These are phyloP conservation scores for Wiebesia pumilae DNA, from an alignment of 1,140 invertebrate genomes.

Conservation along the genomic window DNA sequence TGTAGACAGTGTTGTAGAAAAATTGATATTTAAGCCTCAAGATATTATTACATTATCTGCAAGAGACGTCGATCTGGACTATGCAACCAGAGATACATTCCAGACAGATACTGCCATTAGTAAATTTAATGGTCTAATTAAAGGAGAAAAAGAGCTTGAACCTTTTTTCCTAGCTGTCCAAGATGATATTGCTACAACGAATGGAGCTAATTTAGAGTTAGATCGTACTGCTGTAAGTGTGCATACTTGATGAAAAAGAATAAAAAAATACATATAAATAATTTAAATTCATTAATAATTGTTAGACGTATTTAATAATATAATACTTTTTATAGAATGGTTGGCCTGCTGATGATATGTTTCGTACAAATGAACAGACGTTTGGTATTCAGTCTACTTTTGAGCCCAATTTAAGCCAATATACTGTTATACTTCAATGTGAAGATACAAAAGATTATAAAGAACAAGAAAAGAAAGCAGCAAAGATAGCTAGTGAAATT, in stretches of 20 bases:
- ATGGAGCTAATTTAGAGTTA: constrained; percentile 80
- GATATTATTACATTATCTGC: constrained; percentile 88
- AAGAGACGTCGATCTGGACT: constrained; percentile 90
- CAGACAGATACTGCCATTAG: constrained; percentile 88
- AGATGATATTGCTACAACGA: constrained; percentile 81
- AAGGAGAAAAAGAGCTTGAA: constrained; percentile 90
- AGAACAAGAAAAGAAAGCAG: constrained; percentile 81
- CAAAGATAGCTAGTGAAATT: constrained; percentile 92
- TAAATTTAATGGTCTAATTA: constrained; percentile 78
- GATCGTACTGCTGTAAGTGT: constrained; percentile 77
- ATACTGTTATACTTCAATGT: constrained; percentile 90
- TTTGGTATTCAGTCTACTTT: constrained; percentile 93
- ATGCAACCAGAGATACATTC: constrained; percentile 88
- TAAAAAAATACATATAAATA: not conserved
- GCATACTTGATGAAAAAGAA: not conserved
- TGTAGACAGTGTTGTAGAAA: constrained; percentile 84
- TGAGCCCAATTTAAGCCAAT: constrained; percentile 88
- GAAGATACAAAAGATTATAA: constrained; percentile 91
- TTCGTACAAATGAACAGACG: constrained; percentile 91
- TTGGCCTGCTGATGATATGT: constrained; percentile 97
- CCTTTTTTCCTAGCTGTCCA: constrained; percentile 77
- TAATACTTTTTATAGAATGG: constrained; percentile 81
- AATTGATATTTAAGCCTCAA: constrained; percentile 88
- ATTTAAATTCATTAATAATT: not conserved
- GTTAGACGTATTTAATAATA: not conserved